A percentile compares a stretch with the other conserved stretches of the same genome.
Conservation (phyloP, 2,113 vertebrate species). For the Grammomys dolichurus region DNA sequence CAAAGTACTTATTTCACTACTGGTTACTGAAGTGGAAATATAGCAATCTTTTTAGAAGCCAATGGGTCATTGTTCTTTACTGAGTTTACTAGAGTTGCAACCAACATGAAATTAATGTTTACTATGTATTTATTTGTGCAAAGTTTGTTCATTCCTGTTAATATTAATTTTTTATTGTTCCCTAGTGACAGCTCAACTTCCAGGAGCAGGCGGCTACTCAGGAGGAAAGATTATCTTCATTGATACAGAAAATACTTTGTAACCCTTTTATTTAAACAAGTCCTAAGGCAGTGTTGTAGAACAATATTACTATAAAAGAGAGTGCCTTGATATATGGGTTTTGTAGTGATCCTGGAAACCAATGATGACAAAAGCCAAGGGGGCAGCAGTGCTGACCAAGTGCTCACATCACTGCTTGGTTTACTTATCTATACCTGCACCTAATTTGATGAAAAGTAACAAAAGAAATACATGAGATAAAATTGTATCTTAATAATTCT, state of each 20-base stretch:
- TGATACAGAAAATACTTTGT: conserved; percentile 99
- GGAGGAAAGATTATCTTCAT: conserved; percentile 99
- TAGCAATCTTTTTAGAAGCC: conserved; percentile 66
- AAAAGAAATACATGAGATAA: conserved; percentile 29
- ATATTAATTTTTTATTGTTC: conserved; percentile 76
- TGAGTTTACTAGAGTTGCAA: conserved; percentile 57
- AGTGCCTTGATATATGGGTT: conserved; percentile 34
- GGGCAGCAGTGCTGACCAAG: neutral
- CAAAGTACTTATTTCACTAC: conserved; percentile 42
- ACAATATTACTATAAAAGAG: conserved; percentile 26
- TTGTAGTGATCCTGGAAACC: conserved; percentile 28
- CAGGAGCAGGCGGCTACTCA: conserved; percentile 93
- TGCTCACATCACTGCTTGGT: conserved; percentile 47
- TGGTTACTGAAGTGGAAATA: conserved; percentile 53
- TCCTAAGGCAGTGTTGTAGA: conserved; percentile 26
- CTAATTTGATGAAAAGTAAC: conserved; percentile 5
- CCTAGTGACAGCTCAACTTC: conserved; percentile 96
- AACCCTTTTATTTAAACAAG: conserved; percentile 88
- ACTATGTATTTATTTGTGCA: conserved; percentile 53
- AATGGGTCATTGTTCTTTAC: conserved; percentile 37
- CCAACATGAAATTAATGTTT: conserved; percentile 17
- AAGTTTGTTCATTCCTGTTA: conserved; percentile 64
- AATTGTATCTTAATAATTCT: conserved; percentile 15
- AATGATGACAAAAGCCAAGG: conserved; percentile 21
- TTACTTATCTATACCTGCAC: conserved; percentile 14